Evolutionary conservation across 2,113 vertebrate species (phyloP).

Genomic region (Cichladusa arquata): DNA sequence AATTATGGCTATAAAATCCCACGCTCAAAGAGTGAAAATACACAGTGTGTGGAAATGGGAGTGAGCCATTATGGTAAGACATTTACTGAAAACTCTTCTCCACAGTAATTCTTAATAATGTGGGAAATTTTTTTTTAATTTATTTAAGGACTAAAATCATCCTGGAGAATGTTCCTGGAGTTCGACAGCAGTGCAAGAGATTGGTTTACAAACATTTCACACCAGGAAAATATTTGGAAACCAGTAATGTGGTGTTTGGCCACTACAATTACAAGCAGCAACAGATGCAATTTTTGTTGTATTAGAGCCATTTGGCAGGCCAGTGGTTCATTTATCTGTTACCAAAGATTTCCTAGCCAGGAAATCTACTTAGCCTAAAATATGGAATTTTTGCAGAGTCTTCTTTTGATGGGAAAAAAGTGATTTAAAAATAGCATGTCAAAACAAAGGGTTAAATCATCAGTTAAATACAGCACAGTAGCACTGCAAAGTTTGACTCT

Average conservation of each 20-base stretch:
- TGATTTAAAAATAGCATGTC: background rate
- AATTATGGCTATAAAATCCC: conserved; percentile 19
- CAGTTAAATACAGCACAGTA: background rate
- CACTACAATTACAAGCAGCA: background rate
- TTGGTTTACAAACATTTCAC: background rate
- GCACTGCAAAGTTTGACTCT: background rate
- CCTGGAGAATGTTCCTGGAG: background rate
- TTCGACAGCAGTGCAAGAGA: background rate
- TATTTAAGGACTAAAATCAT: background rate
- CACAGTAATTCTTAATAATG: background rate
- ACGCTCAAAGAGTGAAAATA: conserved; percentile 8
- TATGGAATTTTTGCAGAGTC: background rate
- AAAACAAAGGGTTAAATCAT: background rate
- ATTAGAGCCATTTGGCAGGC: background rate
- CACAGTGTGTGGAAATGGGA: background rate
- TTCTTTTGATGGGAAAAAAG: background rate
- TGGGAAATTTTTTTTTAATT: background rate
- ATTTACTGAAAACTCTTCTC: background rate
- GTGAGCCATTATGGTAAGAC: background rate
- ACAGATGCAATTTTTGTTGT: background rate
- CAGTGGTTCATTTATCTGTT: background rate
- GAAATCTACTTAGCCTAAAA: background rate
- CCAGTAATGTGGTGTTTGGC: background rate
- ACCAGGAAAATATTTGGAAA: background rate
- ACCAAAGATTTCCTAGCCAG: background rate